These are phyloP conservation scores for Oryzias javanicus DNA, from an alignment of 2,113 vertebrate species.

Conservation along the genomic window DNA sequence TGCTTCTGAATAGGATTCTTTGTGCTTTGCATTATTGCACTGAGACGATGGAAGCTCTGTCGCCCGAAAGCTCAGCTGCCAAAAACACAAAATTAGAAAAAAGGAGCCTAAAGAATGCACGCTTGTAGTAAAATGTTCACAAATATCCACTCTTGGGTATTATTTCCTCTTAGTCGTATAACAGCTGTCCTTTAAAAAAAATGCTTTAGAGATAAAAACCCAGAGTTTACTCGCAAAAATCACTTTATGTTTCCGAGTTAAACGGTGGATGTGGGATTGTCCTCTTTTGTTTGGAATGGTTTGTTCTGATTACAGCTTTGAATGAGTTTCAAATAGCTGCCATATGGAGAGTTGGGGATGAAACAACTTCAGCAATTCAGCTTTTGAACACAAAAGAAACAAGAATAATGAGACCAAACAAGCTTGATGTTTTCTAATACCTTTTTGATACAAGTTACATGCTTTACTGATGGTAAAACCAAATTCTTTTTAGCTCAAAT, in stretches of 20 bases:
- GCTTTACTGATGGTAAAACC: too few species aligned
- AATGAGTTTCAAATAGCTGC: constrained; percentile 52
- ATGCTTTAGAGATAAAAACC: not conserved
- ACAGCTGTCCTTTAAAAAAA: not conserved
- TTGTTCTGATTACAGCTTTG: constrained; percentile 35
- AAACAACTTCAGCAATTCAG: constrained; percentile 37
- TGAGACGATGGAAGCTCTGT: constrained; percentile 33
- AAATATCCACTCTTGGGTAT: not conserved
- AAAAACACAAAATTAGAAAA: constrained; percentile 3
- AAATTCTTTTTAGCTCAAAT: too few species aligned
- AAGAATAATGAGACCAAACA: constrained; percentile 35
- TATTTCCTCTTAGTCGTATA: not conserved
- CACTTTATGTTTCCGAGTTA: not conserved
- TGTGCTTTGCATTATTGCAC: constrained; percentile 42
- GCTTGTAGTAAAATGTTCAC: not conserved
- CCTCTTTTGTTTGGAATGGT: constrained; percentile 34
- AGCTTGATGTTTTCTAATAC: constrained; percentile 20
- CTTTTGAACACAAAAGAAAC: constrained; percentile 45
- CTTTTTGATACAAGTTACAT: not conserved
- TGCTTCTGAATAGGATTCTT: constrained; percentile 60
- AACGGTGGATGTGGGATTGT: constrained; percentile 3
- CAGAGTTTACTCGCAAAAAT: constrained; percentile 6
- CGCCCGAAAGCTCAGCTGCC: constrained; percentile 19
- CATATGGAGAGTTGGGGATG: constrained; percentile 54
- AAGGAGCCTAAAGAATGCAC: constrained; percentile 12